phyloP scores from a whole-genome alignment of 2,113 vertebrate genomes.

The Lichenostomus cassidix region DNA sequence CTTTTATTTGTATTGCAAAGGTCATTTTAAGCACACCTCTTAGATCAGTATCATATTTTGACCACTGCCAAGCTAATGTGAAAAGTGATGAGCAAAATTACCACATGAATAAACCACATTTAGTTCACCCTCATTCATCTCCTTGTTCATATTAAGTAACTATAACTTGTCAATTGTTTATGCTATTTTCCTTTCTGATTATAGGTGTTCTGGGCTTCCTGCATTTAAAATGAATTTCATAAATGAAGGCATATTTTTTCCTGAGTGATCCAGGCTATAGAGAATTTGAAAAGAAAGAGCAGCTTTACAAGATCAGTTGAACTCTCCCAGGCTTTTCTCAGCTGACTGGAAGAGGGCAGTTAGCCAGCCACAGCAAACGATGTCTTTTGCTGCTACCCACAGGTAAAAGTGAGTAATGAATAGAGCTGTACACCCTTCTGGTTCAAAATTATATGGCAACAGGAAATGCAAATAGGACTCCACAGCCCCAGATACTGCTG shows the following conservation, averaged over 20 bases:
- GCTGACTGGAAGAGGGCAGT: background rate
- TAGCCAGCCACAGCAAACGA: constrained; percentile 1
- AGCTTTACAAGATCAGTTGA: background rate
- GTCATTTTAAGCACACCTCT: constrained; percentile 9
- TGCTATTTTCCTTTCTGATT: background rate
- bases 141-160: background rate
- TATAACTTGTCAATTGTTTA: background rate
- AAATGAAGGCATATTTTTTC: background rate
- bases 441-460: background rate
- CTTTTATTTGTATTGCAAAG: constrained; percentile 27
- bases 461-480: background rate
- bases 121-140: background rate
- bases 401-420: constrained; percentile 56
- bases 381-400: constrained; percentile 61
- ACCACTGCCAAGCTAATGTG: background rate
- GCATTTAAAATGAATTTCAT: background rate
- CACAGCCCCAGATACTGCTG: background rate
- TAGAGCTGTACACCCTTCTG: background rate
- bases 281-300: background rate
- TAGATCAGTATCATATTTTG: background rate
- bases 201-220: background rate
- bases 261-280: background rate
- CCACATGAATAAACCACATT: background rate
- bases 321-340: background rate
- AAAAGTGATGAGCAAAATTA: background rate